Base-by-base conservation (phyloP, 2,888 invertebrate species). In the Homarus gammarus region DNA sequence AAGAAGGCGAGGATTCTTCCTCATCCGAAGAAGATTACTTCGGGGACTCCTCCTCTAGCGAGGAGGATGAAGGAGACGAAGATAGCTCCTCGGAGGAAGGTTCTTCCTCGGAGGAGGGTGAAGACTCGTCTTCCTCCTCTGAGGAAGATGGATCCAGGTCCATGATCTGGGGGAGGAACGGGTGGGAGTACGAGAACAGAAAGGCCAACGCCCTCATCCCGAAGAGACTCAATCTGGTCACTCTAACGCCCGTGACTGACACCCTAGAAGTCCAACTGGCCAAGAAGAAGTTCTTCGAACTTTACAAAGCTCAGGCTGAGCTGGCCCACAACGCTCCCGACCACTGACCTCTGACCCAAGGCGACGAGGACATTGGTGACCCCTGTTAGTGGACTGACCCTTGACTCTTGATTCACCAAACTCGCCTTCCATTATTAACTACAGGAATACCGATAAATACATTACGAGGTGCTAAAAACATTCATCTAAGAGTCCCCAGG, bases 231-330 rank as follows among this genome's bases (percentile, higher is more conserved):
- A 85, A 70, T n/a, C 61, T 81, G 6, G 22, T 73, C 5, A 73
- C 84, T 2, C 89, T 81, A 33, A 84, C 61, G 49, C 89, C 89
- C 27, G 84, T 89, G 51, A 89, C 79, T 6, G 89, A 89, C 18
- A 89, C 89, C 10, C 89, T 81, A 1, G 89, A 44, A 49, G 89
- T 89, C 33, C 72, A 56, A 33, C 27, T 56, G 44, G 89, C 84
- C 84, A 84, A 84, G 40, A 78, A 73, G 73, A 89, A 78, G 33
- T 89, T 89, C 81, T 89, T 84, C 79, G 81, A 84, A 15, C 84
- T 84, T 0, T 89, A 84, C 51, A 89, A 89, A n/a, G 44, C 49
- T 33, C 89, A 89, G 18, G 89, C 89, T 1, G 79, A 84, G 36
- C 38, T 89, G 27, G 51, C 89, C 40, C 56, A 56, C 40, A 79